phyloP scores from a whole-genome alignment of 2,797 vertebrate species.

The Lacerta viridis region DNA sequence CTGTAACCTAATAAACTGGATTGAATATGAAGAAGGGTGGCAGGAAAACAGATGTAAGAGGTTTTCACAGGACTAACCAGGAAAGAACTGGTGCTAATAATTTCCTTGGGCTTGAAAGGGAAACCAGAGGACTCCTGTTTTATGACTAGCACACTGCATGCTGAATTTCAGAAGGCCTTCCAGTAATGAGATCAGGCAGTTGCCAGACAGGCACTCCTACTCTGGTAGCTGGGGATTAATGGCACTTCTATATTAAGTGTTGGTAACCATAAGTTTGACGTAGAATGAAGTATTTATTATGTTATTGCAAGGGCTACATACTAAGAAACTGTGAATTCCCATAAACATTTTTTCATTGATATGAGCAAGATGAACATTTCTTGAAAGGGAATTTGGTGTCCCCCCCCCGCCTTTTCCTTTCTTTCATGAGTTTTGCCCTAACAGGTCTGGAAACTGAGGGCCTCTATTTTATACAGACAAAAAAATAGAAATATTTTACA shows the following conservation, averaged over 20 bases:
- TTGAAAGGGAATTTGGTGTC: constrained; percentile 1
- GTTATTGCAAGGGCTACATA: constrained; percentile 61
- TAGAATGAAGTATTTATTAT: constrained; percentile 73
- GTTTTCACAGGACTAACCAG: constrained; percentile 46
- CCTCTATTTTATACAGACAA: neutral
- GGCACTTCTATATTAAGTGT: constrained; percentile 63
- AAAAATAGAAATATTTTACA: neutral
- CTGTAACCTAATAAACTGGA: constrained; percentile 45
- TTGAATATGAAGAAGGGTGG: constrained; percentile 54
- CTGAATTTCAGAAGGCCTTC: constrained; percentile 52
- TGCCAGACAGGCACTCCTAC: constrained; percentile 55
- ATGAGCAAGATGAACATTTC: constrained; percentile 36
- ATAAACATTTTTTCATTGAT: constrained; percentile 48
- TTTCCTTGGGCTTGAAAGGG: constrained; percentile 58
- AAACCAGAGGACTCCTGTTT: constrained; percentile 64
- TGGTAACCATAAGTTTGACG: constrained; percentile 60
- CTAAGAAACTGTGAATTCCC: constrained; percentile 66
- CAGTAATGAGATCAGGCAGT: constrained; percentile 49
- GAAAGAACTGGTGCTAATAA: constrained; percentile 67
- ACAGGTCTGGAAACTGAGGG: constrained; percentile 10
- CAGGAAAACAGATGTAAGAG: constrained; percentile 63
- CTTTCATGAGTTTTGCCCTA: constrained; percentile 2
- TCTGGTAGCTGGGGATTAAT: constrained; percentile 58
- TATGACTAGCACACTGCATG: constrained; percentile 44
- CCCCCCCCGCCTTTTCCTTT: rapidly evolving